A percentile compares a stretch with the other conserved stretches of the same genome.
Conservation (phyloP, 30 jellyfish, hydroid and myxozoan species). For the Morbakka virulenta region DNA sequence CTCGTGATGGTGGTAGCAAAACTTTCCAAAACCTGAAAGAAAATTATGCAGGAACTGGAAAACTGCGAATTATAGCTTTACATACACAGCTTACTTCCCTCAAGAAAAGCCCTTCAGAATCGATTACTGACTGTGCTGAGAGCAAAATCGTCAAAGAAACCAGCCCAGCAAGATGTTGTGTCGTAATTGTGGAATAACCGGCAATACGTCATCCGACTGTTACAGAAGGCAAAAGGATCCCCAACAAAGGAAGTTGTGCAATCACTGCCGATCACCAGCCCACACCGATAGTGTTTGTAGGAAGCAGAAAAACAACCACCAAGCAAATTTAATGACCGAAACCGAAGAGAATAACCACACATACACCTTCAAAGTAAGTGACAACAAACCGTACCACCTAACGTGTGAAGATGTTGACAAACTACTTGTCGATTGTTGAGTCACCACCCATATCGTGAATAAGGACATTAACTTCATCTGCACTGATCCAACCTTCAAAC, state of each 20-base stretch:
- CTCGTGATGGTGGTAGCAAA: constrained; percentile 18
- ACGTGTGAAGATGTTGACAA: not conserved
- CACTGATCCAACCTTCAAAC: not conserved
- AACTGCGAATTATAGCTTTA: constrained; percentile 12
- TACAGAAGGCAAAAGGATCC: no score
- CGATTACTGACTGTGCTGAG: constrained; percentile 15
- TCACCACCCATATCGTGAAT: not conserved
- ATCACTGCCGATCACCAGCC: not conserved
- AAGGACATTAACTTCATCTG: not conserved
- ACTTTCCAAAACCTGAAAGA: constrained; percentile 28
- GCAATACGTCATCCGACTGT: not conserved
- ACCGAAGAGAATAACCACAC: not conserved
- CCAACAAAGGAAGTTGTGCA: not conserved
- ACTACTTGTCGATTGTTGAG: not conserved
- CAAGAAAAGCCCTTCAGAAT: constrained; percentile 8
- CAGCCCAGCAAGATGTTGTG: no score
- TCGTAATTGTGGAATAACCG: not conserved
- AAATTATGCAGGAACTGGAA: constrained; percentile 44
- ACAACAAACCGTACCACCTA: no score
- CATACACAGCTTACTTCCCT: constrained; percentile 9
- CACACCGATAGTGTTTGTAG: not conserved
- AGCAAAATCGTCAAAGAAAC: no score
- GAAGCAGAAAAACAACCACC: not conserved
- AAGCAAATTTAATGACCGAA: no score
- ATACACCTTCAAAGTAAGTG: constrained; percentile 11